A percentile compares a stretch with the other conserved stretches of the same genome.
phyloP scores from a whole-genome alignment of 2,113 vertebrate genomes.

The Anarrhichthys ocellatus region DNA sequence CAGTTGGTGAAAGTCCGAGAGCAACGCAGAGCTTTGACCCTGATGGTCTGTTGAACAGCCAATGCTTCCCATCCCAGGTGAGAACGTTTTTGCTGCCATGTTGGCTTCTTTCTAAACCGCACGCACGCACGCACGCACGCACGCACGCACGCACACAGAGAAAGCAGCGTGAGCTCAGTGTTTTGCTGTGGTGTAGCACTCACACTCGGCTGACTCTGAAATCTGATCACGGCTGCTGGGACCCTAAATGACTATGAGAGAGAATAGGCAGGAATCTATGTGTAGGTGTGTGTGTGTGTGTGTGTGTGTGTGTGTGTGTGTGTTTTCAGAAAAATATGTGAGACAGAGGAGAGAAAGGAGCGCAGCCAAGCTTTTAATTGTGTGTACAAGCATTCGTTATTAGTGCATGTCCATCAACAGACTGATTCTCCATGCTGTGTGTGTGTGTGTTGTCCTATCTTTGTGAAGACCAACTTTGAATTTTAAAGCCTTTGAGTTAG shows the following conservation, averaged over 20 bases:
- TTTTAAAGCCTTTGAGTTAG: background rate
- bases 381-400: conserved; percentile 5
- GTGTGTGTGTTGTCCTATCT: background rate
- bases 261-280: background rate
- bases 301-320: background rate
- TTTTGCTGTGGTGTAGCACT: conserved; percentile 40
- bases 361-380: background rate
- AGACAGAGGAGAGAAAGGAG: background rate
- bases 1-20: conserved; percentile 20
- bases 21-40: conserved; percentile 31
- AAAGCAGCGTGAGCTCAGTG: background rate
- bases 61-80: conserved; percentile 32
- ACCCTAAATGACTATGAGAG: conserved; percentile 50
- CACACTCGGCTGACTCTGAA: conserved; percentile 64
- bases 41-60: conserved; percentile 47
- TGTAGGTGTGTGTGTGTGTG: background rate
- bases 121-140: conserved; percentile 6
- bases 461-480: background rate
- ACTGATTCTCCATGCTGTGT: background rate
- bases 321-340: background rate
- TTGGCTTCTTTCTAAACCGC: background rate
- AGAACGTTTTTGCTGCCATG: conserved; percentile 22
- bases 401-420: conserved; percentile 7
- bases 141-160: background rate
- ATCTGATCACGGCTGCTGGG: conserved; percentile 68